Conservation (phyloP, 2,113 vertebrate genomes). For the Mola mola region DNA sequence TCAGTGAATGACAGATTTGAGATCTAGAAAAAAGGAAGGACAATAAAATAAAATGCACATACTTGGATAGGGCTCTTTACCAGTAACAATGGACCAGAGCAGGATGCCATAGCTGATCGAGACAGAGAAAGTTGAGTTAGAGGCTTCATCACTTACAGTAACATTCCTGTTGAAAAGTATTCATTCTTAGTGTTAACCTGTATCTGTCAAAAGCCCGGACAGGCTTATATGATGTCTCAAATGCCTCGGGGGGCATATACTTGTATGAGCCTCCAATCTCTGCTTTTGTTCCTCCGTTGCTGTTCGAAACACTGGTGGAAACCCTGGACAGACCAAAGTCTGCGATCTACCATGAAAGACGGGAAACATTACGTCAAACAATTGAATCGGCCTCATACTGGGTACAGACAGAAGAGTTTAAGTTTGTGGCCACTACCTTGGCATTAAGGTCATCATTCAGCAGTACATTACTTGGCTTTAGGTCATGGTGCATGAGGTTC, state of each 20-base stretch:
- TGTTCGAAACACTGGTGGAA: conserved; percentile 50
- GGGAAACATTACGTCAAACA: background rate
- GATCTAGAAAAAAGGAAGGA: too few species aligned
- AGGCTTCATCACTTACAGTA: background rate
- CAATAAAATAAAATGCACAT: background rate
- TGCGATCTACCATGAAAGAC: conserved; percentile 75
- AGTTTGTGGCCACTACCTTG: conserved; percentile 55
- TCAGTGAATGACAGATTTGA: too few species aligned
- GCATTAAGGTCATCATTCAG: conserved; percentile 64
- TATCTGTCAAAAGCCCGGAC: conserved; percentile 79
- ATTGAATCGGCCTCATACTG: background rate
- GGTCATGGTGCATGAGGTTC: conserved; percentile 72
- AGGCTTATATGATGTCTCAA: conserved; percentile 56
- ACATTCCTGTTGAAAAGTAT: background rate
- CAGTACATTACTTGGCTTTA: conserved; percentile 81
- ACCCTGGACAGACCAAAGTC: conserved; percentile 86
- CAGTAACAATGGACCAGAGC: conserved; percentile 74
- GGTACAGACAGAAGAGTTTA: background rate
- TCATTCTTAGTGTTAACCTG: conserved; percentile 70
- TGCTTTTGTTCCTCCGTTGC: background rate
- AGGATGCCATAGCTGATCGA: conserved; percentile 75
- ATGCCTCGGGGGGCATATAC: conserved; percentile 85
- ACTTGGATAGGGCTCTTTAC: conserved; percentile 70
- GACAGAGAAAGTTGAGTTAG: background rate
- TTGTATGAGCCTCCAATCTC: conserved; percentile 68